phyloP scores from a whole-genome alignment of 2,888 invertebrate genomes.

The Epinotia nisella region DNA sequence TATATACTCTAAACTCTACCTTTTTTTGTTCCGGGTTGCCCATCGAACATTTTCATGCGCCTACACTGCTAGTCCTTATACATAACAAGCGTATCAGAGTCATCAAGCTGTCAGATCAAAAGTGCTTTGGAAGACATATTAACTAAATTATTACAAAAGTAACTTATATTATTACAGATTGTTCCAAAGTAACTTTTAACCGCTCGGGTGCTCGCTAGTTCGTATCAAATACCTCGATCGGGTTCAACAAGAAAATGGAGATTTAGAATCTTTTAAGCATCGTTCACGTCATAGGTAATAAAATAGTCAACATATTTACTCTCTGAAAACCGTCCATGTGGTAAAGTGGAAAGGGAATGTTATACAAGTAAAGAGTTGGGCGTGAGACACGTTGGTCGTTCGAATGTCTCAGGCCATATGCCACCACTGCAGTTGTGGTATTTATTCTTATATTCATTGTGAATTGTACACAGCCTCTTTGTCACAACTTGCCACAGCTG shows the following conservation, averaged over 20 bases:
- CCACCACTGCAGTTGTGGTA: neutral
- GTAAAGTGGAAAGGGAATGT: too few relatives aligned
- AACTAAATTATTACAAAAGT: conserved; percentile 8
- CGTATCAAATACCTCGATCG: neutral
- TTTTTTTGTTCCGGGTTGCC: too few relatives aligned
- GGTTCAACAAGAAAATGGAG: neutral
- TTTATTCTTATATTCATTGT: neutral
- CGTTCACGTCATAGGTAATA: neutral
- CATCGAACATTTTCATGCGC: too few relatives aligned
- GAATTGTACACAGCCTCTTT: too few relatives aligned
- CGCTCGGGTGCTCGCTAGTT: neutral
- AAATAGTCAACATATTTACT: too few relatives aligned
- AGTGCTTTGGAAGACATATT: conserved; percentile 18
- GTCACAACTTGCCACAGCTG: too few relatives aligned
- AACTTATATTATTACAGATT: neutral
- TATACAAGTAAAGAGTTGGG: conserved; percentile 5
- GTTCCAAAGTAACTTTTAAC: neutral
- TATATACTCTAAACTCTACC: too few relatives aligned
- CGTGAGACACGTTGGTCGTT: conserved; percentile 3
- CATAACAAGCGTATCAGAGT: neutral
- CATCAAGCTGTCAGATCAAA: neutral
- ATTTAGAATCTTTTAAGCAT: too few relatives aligned
- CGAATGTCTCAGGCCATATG: conserved; percentile 17
- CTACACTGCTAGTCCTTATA: too few relatives aligned
- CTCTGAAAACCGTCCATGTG: too few relatives aligned